Conservation (phyloP, 2,888 invertebrate genomes). For the Thysanoteuthis rhombus region DNA sequence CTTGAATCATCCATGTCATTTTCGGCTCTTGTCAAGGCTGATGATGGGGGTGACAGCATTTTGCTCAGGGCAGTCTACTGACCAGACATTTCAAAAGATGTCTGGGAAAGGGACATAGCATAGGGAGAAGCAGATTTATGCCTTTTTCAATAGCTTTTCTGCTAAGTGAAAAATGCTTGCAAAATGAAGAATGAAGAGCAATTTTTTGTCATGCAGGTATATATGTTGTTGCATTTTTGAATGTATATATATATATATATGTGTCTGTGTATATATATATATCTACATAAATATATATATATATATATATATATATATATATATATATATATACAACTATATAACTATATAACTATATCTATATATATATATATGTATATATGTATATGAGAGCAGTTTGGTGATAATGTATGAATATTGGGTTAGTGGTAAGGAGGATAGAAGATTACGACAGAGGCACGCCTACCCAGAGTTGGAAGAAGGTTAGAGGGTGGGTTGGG, state of each 20-base stretch:
- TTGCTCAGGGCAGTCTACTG: too few relatives aligned
- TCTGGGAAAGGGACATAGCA: too few relatives aligned
- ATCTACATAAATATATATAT: background rate
- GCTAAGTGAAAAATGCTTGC: too few relatives aligned
- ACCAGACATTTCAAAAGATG: too few relatives aligned
- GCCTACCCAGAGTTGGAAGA: background rate
- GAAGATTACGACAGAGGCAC: background rate
- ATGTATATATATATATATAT: too few relatives aligned
- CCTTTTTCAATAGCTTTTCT: too few relatives aligned
- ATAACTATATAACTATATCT: background rate
- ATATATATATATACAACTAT: background rate
- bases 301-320: background rate
- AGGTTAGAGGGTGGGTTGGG: background rate
- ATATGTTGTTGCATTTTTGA: background rate
- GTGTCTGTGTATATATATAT: too few relatives aligned
- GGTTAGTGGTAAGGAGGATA: background rate
- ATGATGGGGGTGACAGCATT: too few relatives aligned
- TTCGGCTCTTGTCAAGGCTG: too few relatives aligned
- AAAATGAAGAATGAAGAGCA: too few relatives aligned
- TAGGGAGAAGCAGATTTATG: too few relatives aligned
- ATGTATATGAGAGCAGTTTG: background rate
- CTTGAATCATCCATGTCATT: too few relatives aligned
- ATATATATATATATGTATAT: background rate
- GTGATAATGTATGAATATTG: background rate
- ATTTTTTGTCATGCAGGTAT: background rate